These are phyloP conservation scores for Adrianichthys oophorus DNA, from an alignment of 2,797 vertebrate species.

Conservation along the genomic window DNA sequence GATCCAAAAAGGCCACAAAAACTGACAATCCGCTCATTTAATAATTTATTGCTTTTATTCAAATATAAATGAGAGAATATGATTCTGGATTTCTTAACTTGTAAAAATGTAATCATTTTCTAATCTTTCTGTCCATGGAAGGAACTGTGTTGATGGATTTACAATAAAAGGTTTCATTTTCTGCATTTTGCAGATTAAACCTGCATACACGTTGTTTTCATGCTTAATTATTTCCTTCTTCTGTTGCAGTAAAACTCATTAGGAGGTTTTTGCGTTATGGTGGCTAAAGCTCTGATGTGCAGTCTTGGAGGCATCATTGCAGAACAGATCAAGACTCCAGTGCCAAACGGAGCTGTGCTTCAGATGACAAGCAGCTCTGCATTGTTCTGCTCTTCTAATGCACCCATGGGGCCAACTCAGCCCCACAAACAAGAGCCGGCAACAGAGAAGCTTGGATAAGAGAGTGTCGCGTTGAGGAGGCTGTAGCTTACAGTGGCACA, in stretches of 20 bases:
- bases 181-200: neutral
- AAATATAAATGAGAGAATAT: too few species aligned
- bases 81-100: too few species aligned
- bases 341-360: conserved; percentile 20
- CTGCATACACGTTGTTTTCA: too few species aligned
- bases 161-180: too few species aligned
- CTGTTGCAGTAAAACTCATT: neutral
- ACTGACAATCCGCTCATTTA: too few species aligned
- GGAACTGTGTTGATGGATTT: too few species aligned
- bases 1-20: too few species aligned
- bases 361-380: conserved; percentile 52
- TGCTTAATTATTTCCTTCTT: neutral
- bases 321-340: conserved; percentile 38
- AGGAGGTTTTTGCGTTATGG: neutral
- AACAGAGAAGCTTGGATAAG: conserved; percentile 27
- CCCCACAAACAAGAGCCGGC: conserved; percentile 31
- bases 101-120: too few species aligned
- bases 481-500: conserved; percentile 22
- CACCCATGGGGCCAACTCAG: conserved; percentile 46
- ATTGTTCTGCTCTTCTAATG: conserved; percentile 48
- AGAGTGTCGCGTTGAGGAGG: conserved; percentile 18
- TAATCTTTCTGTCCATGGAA: too few species aligned
- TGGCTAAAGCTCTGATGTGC: conserved; percentile 7
- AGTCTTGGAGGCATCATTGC: conserved; percentile 4
- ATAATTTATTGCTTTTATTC: too few species aligned